phyloP scores from a whole-genome alignment of 1,140 invertebrate species.

The Bradynema listronoti region DNA sequence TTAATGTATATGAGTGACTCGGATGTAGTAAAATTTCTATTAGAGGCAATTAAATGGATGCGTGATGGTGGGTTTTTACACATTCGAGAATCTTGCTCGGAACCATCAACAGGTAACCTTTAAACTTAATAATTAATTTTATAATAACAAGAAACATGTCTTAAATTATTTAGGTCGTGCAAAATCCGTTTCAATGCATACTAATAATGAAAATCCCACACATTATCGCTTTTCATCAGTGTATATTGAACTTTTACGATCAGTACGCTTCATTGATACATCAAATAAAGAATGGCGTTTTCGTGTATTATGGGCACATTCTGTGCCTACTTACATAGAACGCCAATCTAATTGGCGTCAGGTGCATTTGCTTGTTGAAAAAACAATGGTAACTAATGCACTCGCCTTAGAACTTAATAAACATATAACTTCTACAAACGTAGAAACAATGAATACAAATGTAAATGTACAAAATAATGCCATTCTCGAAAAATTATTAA shows the following conservation, averaged over 20 bases:
- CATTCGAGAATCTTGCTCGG: slow-evolving; percentile 62
- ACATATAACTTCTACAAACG: not conserved
- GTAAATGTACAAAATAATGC: slow-evolving; percentile 18
- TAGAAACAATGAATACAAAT: not conserved
- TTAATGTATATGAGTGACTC: slow-evolving; percentile 65
- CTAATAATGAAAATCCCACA: slow-evolving; percentile 61
- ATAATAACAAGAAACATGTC: not conserved
- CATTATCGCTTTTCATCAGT: slow-evolving; percentile 62
- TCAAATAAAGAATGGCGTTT: slow-evolving; percentile 43
- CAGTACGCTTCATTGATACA: slow-evolving; percentile 36
- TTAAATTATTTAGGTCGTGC: not conserved
- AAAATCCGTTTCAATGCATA: slow-evolving; percentile 37
- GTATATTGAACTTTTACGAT: slow-evolving; percentile 59
- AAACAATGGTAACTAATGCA: too few species aligned
- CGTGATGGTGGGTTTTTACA: slow-evolving; percentile 62
- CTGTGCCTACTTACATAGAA: slow-evolving; percentile 63
- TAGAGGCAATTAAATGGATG: slow-evolving; percentile 62
- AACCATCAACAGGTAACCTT: slow-evolving; percentile 62
- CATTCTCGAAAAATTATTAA: slow-evolving; percentile 29
- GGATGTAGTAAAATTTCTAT: slow-evolving; percentile 61
- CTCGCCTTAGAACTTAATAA: slow-evolving; percentile 32
- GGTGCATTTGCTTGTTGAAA: slow-evolving; percentile 54
- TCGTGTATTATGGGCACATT: slow-evolving; percentile 60
- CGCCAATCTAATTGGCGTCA: slow-evolving; percentile 51
- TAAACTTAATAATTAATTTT: not conserved